Evolutionary conservation across 2,113 vertebrate genomes (phyloP), one percentile per base, ranked within the genome.

Genomic region (Chinchilla lanigera): DNA sequence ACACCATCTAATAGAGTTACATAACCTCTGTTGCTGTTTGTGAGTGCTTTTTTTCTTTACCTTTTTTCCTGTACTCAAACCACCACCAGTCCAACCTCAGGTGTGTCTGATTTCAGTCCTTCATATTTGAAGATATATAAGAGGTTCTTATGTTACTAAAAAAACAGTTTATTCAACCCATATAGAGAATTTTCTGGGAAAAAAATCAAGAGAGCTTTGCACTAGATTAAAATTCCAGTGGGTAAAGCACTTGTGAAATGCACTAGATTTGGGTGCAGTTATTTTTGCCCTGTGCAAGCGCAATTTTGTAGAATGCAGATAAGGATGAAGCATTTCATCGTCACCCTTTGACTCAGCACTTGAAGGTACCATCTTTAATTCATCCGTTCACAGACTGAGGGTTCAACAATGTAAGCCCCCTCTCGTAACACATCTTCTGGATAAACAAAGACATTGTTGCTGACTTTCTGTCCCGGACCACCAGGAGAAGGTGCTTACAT

Each of bases 81-180:
- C 17, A 28, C 60, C 52, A 86, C 60, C 80, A 65, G 73, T 87
- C 88, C 73, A 97, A 94, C 44, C 94, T 96, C 97, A 91, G 94
- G 90, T 97, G 96, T 65, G 88, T 87, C 96, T 90, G 89, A 93
- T 30, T 96, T 98, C 96, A 97, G 92, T 97, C 96, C 92, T 97
- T 86, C 69, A 96, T 94, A 96, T 87, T 94, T 97, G 97, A 98
- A 98, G 95, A 97, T 95, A 50, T 83, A 81, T 96, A 65, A 78
- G 97, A 98, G 97, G 97, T 60, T 98, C 89, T 83, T 52, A 86
- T 83, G 98, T 98, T 98, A 96, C 92, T 60, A 94, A 95, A 97
- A 91, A 97, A 78, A 90, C 6, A 83, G 90, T 93, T 97, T 94
- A 96, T 97, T 98, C 93, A 90, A 96, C 96, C 77, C 81, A 61